phyloP scores from a whole-genome alignment of 2,888 invertebrate species.

The Caenorhabditis panamensis region DNA sequence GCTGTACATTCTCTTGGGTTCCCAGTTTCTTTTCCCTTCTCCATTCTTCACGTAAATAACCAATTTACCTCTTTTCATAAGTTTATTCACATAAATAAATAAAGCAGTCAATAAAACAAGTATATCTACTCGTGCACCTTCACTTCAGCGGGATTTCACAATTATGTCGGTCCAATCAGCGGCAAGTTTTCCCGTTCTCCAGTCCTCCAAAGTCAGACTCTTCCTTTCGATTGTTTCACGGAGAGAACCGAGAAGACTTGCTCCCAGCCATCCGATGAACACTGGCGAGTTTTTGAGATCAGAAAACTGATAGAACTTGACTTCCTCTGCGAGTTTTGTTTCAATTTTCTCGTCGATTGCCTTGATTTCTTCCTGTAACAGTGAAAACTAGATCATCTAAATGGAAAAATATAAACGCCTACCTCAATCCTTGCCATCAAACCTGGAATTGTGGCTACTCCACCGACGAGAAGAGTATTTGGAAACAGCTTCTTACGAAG shows the following conservation, averaged over 20 bases:
- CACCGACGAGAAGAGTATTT: constrained; percentile 91
- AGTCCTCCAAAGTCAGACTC: constrained; percentile 47
- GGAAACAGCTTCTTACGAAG: constrained; percentile 88
- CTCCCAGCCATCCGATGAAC: constrained; percentile 54
- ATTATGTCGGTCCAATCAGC: constrained; percentile 56
- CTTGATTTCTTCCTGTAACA: constrained; percentile 50
- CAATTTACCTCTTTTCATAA: constrained; percentile 6
- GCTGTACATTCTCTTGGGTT: constrained; percentile 41
- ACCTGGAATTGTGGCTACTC: constrained; percentile 90
- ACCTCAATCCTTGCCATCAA: constrained; percentile 88
- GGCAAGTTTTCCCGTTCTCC: constrained; percentile 46
- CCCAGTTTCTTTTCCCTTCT: neutral
- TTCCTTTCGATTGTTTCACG: constrained; percentile 52
- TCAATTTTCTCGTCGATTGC: constrained; percentile 23
- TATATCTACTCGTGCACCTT: neutral
- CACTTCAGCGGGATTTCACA: constrained; percentile 25
- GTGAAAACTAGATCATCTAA: neutral
- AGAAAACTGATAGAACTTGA: constrained; percentile 58
- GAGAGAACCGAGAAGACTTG: constrained; percentile 56
- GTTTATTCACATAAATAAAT: constrained; percentile 30
- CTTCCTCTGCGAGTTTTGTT: constrained; percentile 50
- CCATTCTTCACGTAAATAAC: constrained; percentile 9
- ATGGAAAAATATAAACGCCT: neutral
- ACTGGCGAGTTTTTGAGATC: constrained; percentile 43
- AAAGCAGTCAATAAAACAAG: constrained; percentile 17